Evolutionary conservation across 2,888 invertebrate genomes (phyloP), one percentile per base, ranked within the genome.

Genomic region (Thelaira solivaga): DNA sequence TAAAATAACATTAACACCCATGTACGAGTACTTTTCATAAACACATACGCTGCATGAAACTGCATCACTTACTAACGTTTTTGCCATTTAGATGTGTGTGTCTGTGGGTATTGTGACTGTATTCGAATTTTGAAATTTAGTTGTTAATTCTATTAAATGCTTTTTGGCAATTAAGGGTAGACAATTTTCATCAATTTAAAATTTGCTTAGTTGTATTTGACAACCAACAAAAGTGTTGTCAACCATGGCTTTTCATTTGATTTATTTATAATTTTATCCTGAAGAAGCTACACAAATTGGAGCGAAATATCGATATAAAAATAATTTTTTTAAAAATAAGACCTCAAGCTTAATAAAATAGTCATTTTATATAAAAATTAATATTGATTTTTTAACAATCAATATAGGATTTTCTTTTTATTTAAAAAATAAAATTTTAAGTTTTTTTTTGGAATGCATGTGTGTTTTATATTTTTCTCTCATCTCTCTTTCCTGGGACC

Each of bases 131-230:
- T 61, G 26, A 55, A 73, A 73, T 76, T 72, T 67, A 57, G 76
- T 49, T 76, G 49, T 67, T 57, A 76, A 67, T 73, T 73, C 57
- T 31, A 26, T 59, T 69, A 53, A 78, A 78, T 53, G 53, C 13
- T 53, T 65, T 74, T 78, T 55, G 22, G 16, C 16, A 68, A 65
- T 59, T 72, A 55, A 22, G 73, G 72, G 73, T 36, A 73, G 64
- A 74, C 74, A 74, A 69, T 53, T 69, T 69, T 13, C 47, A 51
- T 45, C 34, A 64, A 22, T 47, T 69, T 64, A 8, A 13, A 31
- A 69, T 53, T 69, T 65, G 51, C 51, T 20, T 69, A 53, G 59
- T 65, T 24, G 59, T 26, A 64, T 57, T 62, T 74, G 67, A 77
- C 73, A 77, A 73, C 26, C 45, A 13, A 16, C 13, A 45, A 51